A percentile compares a stretch with the other conserved stretches of the same genome.
Conservation (phyloP, 2,113 vertebrate species). For the Takifugu flavidus region DNA sequence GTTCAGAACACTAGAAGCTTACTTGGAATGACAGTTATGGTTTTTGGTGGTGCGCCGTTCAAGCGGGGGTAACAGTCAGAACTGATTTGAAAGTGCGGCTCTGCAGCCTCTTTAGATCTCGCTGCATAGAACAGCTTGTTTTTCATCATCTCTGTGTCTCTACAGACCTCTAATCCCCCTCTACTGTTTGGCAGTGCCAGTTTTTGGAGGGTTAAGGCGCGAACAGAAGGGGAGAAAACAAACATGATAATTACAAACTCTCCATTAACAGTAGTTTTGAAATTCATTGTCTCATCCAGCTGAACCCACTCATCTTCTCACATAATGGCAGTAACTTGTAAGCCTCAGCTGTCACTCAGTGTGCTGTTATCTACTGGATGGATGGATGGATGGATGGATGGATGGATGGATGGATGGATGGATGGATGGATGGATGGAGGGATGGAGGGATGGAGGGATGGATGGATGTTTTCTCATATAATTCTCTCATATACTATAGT, state of each 20-base stretch:
- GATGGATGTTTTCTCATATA: no score
- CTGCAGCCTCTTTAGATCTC: constrained; percentile 56
- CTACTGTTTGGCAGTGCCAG: constrained; percentile 40
- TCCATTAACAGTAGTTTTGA: constrained; percentile 25
- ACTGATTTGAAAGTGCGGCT: constrained; percentile 44
- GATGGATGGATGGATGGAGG: no score
- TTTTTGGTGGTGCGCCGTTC: constrained; percentile 46
- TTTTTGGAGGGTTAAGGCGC: constrained; percentile 29
- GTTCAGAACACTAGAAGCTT: constrained; percentile 18
- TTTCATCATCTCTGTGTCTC: constrained; percentile 44
- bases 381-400: no score
- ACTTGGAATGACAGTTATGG: constrained; percentile 38
- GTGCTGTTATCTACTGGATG: neutral
- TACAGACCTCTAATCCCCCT: constrained; percentile 49
- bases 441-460: no score
- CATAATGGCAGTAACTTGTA: constrained; percentile 1
- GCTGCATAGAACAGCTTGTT: constrained; percentile 54
- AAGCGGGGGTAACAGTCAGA: constrained; percentile 41
- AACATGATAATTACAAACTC: constrained; percentile 43
- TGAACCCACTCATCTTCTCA: constrained; percentile 16
- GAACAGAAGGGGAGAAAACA: constrained; percentile 45
- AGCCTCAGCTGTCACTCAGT: constrained; percentile 3
- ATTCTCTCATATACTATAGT: no score
- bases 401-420: no score
- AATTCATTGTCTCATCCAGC: constrained; percentile 17